Evolutionary conservation across 2,113 vertebrate species (phyloP).

Genomic region (Neotoma lepida): DNA sequence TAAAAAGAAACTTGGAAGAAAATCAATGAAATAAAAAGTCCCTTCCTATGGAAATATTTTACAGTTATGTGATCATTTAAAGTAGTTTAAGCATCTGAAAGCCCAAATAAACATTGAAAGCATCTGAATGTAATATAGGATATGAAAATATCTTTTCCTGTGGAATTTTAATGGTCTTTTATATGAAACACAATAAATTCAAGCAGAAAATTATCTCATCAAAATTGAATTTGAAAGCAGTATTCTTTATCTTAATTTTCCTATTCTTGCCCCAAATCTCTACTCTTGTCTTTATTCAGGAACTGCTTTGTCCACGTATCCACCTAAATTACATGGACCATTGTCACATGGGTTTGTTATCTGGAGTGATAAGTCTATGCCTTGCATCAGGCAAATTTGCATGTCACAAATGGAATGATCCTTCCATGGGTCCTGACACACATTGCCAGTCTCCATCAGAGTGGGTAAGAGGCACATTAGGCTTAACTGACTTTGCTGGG

Average conservation of each 20-base stretch:
- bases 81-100: constrained; percentile 52
- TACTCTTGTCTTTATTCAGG: background rate
- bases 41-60: constrained; percentile 47
- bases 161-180: background rate
- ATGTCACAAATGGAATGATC: background rate
- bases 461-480: background rate
- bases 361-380: background rate
- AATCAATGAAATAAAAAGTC: constrained; percentile 38
- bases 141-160: background rate
- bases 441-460: background rate
- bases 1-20: background rate
- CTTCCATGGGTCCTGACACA: background rate
- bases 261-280: background rate
- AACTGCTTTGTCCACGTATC: background rate
- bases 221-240: background rate
- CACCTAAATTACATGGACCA: background rate
- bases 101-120: constrained; percentile 38
- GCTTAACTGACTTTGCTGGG: background rate
- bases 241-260: constrained; percentile 1
- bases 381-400: background rate
- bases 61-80: constrained; percentile 50
- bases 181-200: constrained; percentile 18
- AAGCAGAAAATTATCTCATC: constrained; percentile 9
- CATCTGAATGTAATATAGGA: background rate
- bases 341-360: background rate